Evolutionary conservation across 2,888 invertebrate genomes (phyloP).

Genomic region (Ennomos fuscantarius): DNA sequence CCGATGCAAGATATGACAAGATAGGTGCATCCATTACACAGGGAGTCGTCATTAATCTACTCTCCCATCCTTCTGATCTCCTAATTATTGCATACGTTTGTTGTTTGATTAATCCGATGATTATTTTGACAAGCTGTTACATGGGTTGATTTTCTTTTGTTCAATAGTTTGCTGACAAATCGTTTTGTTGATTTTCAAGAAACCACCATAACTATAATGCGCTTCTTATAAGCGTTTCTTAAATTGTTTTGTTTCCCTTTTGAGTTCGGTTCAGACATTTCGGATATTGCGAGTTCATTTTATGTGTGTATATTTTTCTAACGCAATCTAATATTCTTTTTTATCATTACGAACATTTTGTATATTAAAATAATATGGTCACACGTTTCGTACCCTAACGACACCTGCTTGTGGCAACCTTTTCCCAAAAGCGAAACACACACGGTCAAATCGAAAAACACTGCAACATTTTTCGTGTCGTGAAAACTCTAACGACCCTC

Average conservation of each 20-base stretch:
- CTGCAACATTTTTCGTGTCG: conserved; percentile 40
- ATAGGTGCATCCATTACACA: conserved; percentile 53
- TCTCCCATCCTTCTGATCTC: conserved; percentile 53
- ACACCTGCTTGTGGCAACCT: conserved; percentile 5
- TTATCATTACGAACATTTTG: too few species aligned
- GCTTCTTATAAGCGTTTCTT: too few species aligned
- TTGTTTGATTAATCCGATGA: conserved; percentile 49
- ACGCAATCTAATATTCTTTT: too few species aligned
- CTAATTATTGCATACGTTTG: conserved; percentile 44
- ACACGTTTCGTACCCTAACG: conserved; percentile 6
- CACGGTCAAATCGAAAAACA: conserved; percentile 34
- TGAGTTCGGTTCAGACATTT: too few species aligned
- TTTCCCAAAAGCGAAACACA: conserved; percentile 23
- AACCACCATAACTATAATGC: too few species aligned
- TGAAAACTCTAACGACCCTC: conserved; percentile 42
- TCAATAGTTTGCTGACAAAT: neutral
- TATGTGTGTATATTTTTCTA: too few species aligned
- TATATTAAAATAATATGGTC: neutral
- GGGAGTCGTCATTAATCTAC: conserved; percentile 53
- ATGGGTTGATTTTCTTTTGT: conserved; percentile 16
- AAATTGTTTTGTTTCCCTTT: too few species aligned
- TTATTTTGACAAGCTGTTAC: conserved; percentile 39
- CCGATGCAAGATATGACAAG: conserved; percentile 39
- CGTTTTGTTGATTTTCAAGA: neutral
- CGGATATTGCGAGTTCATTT: too few species aligned